Evolutionary conservation across 2,888 invertebrate species (phyloP).

Genomic region (Drosophila basisetae): DNA sequence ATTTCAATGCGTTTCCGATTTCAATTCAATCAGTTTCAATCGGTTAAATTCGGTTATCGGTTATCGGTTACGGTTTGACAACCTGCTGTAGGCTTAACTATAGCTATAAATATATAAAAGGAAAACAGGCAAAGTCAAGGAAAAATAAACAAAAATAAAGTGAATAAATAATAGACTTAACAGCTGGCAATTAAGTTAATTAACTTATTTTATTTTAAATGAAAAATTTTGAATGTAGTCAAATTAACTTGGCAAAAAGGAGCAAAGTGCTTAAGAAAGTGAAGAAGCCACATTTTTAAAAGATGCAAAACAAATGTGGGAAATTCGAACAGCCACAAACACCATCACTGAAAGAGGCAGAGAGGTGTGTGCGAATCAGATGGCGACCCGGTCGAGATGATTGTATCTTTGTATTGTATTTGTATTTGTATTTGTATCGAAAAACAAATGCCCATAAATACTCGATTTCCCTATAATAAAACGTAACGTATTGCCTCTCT

Average conservation of each 20-base stretch:
- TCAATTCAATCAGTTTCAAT: background rate
- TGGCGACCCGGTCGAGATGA: conserved; percentile 23
- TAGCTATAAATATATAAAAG: background rate
- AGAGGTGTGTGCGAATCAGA: conserved; percentile 7
- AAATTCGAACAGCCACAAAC: conserved; percentile 21
- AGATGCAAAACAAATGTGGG: conserved; percentile 40
- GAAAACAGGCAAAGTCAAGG: background rate
- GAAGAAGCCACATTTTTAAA: conserved; percentile 2
- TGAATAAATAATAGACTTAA: background rate
- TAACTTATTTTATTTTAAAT: background rate
- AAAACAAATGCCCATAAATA: conserved; percentile 65
- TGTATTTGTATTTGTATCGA: conserved; percentile 48
- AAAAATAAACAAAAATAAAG: background rate
- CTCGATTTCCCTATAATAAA: conserved; percentile 52
- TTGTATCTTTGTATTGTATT: conserved; percentile 40
- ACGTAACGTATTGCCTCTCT: conserved; percentile 22
- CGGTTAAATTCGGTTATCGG: background rate
- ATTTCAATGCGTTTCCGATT: background rate
- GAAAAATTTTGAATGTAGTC: background rate
- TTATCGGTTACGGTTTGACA: background rate
- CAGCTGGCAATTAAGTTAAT: background rate
- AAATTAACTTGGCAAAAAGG: background rate
- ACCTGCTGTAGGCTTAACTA: background rate
- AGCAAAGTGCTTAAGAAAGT: background rate
- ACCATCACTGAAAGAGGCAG: background rate